Conservation (phyloP, 2,797 vertebrate genomes). For the Tinamus major region DNA sequence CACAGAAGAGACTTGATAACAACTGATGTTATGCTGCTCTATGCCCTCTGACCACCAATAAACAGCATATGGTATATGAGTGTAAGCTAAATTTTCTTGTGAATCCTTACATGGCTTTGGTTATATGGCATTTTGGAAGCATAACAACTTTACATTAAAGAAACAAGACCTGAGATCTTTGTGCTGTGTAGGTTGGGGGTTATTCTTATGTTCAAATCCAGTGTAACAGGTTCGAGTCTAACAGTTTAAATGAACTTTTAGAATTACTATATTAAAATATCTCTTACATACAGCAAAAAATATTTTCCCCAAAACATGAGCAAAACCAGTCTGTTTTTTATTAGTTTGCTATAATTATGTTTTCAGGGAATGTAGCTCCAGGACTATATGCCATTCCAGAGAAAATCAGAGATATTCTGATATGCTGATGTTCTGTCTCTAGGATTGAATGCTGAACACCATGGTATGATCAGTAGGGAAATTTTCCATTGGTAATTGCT, state of each 20-base stretch:
- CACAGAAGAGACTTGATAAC: neutral
- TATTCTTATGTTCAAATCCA: neutral
- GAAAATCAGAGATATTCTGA: neutral
- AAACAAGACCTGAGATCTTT: neutral
- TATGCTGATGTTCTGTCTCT: rapidly evolving
- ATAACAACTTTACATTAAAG: neutral
- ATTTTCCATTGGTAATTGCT: neutral
- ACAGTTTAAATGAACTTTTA: neutral
- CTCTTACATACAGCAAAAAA: neutral
- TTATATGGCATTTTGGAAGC: neutral
- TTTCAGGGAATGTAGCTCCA: neutral
- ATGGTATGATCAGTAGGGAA: rapidly evolving
- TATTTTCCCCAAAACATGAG: rapidly evolving
- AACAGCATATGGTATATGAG: rapidly evolving
- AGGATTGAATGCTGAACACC: neutral
- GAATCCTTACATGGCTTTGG: neutral
- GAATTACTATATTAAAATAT: rapidly evolving
- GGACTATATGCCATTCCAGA: neutral
- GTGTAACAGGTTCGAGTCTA: neutral
- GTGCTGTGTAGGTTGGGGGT: neutral
- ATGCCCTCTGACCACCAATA: too few species aligned
- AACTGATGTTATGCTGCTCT: neutral
- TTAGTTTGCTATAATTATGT: neutral
- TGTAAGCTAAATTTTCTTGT: neutral
- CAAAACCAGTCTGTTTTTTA: neutral